Percentiles rank a stretch among this genome's conserved stretches.
Evolutionary conservation across 1,140 invertebrate genomes (phyloP).

Genomic region (Apis florea): DNA sequence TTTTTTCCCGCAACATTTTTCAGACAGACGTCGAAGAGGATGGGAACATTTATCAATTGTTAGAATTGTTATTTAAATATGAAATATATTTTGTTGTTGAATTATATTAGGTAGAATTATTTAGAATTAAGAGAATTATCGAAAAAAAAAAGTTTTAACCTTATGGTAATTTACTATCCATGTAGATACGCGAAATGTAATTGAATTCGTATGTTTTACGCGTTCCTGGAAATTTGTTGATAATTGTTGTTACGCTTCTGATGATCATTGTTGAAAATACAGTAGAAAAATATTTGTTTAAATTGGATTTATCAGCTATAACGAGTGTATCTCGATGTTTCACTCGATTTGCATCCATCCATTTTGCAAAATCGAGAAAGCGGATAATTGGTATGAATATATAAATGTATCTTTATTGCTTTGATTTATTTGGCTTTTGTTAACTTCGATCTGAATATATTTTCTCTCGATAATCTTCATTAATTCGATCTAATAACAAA

Average conservation of each 20-base stretch:
- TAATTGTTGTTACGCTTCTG: conserved; percentile 11
- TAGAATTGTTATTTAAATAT: no score
- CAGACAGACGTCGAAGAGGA: neutral
- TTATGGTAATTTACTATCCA: neutral
- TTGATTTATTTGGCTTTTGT: neutral
- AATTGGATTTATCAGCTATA: neutral
- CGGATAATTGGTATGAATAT: neutral
- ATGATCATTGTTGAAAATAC: neutral
- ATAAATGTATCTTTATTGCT: neutral
- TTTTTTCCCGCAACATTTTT: neutral
- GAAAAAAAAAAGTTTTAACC: neutral
- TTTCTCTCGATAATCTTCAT: neutral
- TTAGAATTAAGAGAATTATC: no score
- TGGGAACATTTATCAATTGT: neutral
- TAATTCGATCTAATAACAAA: no score
- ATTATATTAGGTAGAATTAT: no score
- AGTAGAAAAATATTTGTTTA: conserved; percentile 9
- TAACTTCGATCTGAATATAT: neutral
- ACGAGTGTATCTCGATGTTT: neutral
- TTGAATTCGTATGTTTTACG: conserved; percentile 48
- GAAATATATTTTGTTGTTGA: no score
- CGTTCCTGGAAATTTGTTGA: conserved; percentile 13
- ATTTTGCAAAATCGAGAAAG: neutral
- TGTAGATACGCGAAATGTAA: conserved; percentile 17
- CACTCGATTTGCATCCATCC: neutral